Percentiles rank a stretch among this genome's conserved stretches.
phyloP scores from a whole-genome alignment of 1,140 invertebrate genomes.

The Pissodes strobi region DNA sequence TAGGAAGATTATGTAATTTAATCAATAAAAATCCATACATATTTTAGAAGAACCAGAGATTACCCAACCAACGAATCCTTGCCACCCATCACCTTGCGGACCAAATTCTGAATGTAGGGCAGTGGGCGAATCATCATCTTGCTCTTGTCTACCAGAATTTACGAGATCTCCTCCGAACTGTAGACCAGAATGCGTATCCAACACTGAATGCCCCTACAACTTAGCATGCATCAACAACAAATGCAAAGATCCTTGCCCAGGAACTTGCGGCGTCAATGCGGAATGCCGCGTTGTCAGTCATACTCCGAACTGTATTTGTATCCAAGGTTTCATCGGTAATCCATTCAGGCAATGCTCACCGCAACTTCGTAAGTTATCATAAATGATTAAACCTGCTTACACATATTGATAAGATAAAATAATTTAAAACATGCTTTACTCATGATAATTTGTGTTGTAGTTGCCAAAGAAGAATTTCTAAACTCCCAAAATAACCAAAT shows the following conservation, averaged over 20 bases:
- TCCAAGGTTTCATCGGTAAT: conserved; percentile 71
- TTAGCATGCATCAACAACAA: conserved; percentile 73
- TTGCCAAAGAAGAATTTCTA: too few species aligned
- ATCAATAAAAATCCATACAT: not conserved
- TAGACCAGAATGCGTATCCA: conserved; percentile 73
- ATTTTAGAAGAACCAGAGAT: conserved; percentile 13
- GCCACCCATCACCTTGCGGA: conserved; percentile 76
- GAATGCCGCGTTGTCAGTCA: too few species aligned
- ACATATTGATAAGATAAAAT: conserved; percentile 1
- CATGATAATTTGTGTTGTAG: too few species aligned
- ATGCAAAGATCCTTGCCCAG: too few species aligned
- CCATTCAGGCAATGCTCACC: conserved; percentile 68
- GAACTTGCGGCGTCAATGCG: conserved; percentile 70
- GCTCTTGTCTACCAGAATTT: conserved; percentile 72
- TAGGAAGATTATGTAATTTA: not conserved
- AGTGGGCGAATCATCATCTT: conserved; percentile 65
- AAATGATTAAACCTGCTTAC: conserved; percentile 28
- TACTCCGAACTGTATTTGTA: conserved; percentile 72
- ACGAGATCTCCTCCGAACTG: conserved; percentile 75
- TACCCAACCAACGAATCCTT: conserved; percentile 62
- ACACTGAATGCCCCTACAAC: conserved; percentile 70
- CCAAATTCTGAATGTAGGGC: conserved; percentile 72
- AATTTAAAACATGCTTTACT: too few species aligned
- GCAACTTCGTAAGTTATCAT: conserved; percentile 51
- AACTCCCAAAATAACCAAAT: too few species aligned